Conservation (phyloP, 2,888 invertebrate genomes). For the Polydrusus cervinus region DNA sequence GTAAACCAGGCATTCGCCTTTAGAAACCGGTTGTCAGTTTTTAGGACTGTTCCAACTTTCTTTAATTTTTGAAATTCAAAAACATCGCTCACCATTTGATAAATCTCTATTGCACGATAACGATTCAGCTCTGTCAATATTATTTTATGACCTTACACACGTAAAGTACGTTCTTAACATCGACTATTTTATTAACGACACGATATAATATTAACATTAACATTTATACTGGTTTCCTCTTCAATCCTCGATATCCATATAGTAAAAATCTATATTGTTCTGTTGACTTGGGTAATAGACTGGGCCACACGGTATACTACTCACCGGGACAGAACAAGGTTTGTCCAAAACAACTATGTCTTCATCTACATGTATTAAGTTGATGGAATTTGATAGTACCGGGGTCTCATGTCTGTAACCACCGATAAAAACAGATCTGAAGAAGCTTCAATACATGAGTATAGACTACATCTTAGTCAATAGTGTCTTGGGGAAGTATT, state of each 20-base stretch:
- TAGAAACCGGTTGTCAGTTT: too few species aligned
- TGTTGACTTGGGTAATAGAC: constrained; percentile 35
- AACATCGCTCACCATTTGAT: too few species aligned
- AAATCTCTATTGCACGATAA: too few species aligned
- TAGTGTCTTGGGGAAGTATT: background rate
- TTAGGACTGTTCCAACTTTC: too few species aligned
- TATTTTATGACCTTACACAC: too few species aligned
- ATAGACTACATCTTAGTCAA: background rate
- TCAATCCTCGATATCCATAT: background rate
- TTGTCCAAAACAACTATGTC: constrained; percentile 92
- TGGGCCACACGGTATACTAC: constrained; percentile 68
- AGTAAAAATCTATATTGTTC: background rate
- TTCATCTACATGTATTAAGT: constrained; percentile 88
- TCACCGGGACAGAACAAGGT: constrained; percentile 92
- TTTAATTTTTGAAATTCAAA: too few species aligned
- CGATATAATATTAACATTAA: background rate
- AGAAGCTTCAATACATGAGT: background rate
- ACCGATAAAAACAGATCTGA: constrained; percentile 56
- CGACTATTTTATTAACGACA: too few species aligned
- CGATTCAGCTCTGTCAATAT: too few species aligned
- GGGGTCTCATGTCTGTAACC: constrained; percentile 88
- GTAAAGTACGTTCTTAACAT: too few species aligned
- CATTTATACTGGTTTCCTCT: too few species aligned
- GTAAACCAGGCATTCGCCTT: too few species aligned
- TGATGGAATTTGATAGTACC: constrained; percentile 85